Conservation (phyloP, 1,140 invertebrate genomes). For the Dufourea novaeangliae region DNA sequence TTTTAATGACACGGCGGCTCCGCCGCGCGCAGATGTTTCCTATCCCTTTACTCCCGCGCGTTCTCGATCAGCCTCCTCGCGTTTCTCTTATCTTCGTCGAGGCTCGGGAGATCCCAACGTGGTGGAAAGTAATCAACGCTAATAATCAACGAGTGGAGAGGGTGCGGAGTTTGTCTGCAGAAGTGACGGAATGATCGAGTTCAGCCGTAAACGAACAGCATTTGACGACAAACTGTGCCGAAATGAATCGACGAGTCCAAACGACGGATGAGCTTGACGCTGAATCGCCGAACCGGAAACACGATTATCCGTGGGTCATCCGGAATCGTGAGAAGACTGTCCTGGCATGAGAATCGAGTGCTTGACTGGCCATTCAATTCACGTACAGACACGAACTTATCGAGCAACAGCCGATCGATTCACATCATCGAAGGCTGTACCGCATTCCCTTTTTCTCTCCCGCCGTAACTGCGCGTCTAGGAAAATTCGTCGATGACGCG, state of each 20-base stretch:
- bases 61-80: background rate
- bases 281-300: background rate
- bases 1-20: background rate
- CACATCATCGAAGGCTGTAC: slow-evolving; percentile 55
- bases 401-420: slow-evolving; percentile 56
- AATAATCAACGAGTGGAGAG: background rate
- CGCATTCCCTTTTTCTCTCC: slow-evolving; percentile 10
- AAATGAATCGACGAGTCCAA: background rate
- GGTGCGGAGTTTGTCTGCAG: background rate
- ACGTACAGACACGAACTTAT: slow-evolving; percentile 33
- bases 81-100: background rate
- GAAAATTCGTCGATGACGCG: slow-evolving; percentile 25
- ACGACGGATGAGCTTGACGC: background rate
- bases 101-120: background rate
- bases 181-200: background rate
- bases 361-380: slow-evolving; percentile 43
- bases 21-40: background rate
- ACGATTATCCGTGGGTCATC: background rate
- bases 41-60: background rate
- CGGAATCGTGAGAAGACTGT: slow-evolving; percentile 15
- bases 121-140: background rate
- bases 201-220: slow-evolving; percentile 19
- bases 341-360: background rate
- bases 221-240: background rate
- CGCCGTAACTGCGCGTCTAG: slow-evolving; percentile 7